Conservation (phyloP, 1,140 invertebrate species). For the Tetramorium parvispinum region DNA sequence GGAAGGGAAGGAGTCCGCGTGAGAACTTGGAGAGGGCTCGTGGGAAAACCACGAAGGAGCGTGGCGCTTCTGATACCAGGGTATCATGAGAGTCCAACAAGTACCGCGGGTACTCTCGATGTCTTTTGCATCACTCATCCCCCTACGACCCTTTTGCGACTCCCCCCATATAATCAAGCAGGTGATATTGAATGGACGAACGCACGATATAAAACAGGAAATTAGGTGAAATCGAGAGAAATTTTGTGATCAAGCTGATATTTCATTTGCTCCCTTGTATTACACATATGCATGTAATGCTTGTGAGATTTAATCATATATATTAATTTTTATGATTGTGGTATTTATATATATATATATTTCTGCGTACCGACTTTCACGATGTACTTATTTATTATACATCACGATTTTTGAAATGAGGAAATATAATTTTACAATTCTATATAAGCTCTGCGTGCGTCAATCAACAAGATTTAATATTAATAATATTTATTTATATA, state of each 20-base stretch:
- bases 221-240: neutral
- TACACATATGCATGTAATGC: neutral
- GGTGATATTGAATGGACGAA: neutral
- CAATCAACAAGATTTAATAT: neutral
- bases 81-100: slow-evolving; percentile 71
- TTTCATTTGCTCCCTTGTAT: neutral
- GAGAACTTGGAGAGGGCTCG: slow-evolving; percentile 83
- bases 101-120: neutral
- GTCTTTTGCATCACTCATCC: slow-evolving; percentile 29
- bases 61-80: slow-evolving; percentile 84
- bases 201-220: neutral
- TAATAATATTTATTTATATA: neutral
- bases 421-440: neutral
- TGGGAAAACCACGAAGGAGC: slow-evolving; percentile 84
- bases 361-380: neutral
- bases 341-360: neutral
- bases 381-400: neutral
- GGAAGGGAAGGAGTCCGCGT: slow-evolving; percentile 72
- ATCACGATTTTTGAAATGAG: neutral
- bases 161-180: neutral
- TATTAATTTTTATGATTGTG: neutral
- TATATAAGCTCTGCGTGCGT: neutral
- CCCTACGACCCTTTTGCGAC: neutral
- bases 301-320: neutral
- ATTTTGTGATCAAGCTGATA: neutral